Conservation (phyloP, 2,113 vertebrate genomes). For the Athene noctua region DNA sequence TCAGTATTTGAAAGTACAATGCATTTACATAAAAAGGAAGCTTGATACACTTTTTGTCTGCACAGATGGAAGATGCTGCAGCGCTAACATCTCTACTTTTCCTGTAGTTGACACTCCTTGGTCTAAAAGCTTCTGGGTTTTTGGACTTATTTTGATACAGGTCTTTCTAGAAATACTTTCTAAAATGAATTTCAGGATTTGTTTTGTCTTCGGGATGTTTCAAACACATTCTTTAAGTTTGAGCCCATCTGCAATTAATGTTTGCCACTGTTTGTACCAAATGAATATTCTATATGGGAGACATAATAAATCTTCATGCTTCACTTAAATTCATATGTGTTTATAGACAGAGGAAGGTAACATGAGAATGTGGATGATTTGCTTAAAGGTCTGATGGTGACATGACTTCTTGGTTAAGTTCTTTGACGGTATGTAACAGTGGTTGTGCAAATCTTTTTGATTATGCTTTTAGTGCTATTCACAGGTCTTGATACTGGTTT, state of each 20-base stretch:
- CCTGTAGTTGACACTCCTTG: background rate
- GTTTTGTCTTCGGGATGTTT: background rate
- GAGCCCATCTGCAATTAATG: background rate
- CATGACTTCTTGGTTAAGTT: background rate
- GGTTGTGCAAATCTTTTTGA: background rate
- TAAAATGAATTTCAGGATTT: background rate
- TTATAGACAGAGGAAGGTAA: background rate
- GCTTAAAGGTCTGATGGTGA: background rate
- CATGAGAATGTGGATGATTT: background rate
- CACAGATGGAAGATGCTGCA: background rate
- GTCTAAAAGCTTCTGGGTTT: background rate
- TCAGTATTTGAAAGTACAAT: background rate
- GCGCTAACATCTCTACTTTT: background rate
- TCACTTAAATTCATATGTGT: background rate
- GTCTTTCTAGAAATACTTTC: background rate
- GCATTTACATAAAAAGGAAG: background rate
- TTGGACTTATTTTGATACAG: background rate
- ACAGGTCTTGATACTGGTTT: background rate
- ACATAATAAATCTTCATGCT: background rate
- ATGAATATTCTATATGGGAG: background rate
- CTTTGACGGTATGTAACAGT: background rate
- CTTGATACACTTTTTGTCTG: background rate
- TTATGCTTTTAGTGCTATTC: background rate
- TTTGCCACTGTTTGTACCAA: background rate
- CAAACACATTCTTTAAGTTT: background rate